Evolutionary conservation across 2,113 vertebrate species (phyloP).

Genomic region (Pholis gunnellus): DNA sequence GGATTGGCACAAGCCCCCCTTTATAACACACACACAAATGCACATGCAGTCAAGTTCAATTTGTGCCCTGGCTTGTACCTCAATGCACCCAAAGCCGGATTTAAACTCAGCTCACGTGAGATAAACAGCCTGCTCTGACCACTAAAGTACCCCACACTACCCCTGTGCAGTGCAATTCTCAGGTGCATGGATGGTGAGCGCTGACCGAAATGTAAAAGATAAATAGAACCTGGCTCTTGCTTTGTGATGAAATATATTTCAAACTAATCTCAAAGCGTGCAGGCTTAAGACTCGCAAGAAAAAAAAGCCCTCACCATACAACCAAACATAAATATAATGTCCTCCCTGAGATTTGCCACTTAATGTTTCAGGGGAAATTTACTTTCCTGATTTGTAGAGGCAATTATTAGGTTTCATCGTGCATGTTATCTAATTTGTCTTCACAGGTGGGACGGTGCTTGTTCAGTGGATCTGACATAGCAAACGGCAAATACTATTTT

Average conservation of each 20-base stretch:
- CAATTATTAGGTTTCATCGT: conserved; percentile 34
- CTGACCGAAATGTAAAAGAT: background rate
- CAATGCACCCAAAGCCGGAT: conserved; percentile 60
- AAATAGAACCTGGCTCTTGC: conserved; percentile 34
- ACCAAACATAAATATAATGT: conserved; percentile 9
- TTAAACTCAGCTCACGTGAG: conserved; percentile 64
- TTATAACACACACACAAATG: background rate
- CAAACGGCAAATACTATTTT: conserved; percentile 34
- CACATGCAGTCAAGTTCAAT: conserved; percentile 24
- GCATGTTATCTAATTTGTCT: conserved; percentile 45
- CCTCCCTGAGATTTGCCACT: conserved; percentile 13
- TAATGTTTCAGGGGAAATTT: background rate
- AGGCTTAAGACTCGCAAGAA: background rate
- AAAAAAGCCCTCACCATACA: background rate
- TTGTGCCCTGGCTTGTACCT: conserved; percentile 38
- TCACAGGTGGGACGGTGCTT: conserved; percentile 52
- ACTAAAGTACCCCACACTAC: conserved; percentile 28
- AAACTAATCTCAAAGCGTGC: conserved; percentile 32
- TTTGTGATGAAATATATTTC: conserved; percentile 23
- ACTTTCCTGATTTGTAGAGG: conserved; percentile 16
- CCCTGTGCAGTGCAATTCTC: conserved; percentile 10
- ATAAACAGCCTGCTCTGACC: conserved; percentile 57
- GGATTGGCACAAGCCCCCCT: conserved; percentile 1
- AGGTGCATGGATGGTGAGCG: background rate
- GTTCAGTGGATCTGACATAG: conserved; percentile 38